Base-by-base conservation (phyloP, 1,140 invertebrate species). In the Muscidifurax raptorellus region DNA sequence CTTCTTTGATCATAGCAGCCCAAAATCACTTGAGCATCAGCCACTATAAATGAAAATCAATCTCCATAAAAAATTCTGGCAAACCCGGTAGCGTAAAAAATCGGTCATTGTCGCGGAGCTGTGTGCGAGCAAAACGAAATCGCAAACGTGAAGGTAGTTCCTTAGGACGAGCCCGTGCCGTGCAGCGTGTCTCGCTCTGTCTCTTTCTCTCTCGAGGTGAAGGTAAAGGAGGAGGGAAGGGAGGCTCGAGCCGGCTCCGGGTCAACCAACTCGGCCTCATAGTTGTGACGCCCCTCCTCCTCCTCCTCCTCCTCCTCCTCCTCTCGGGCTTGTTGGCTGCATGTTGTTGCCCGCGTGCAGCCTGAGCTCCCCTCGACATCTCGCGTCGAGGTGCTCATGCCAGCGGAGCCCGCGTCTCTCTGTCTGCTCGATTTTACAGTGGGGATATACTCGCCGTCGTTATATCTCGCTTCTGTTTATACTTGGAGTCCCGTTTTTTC, bases 261-360 rank as follows among this genome's bases (percentile, higher is more conserved):
- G 92, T 92, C 92, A 92, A 93, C 91, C 91, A 93, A 93, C 91
- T 93, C 91, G 90, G 89, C 90, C 87, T 90, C 91, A 90, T 85
- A 84, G 86, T 87, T 81, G 89, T 44, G 82, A 76, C 59, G 84
- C 85, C 80, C 83, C 84, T 86, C 85, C 82, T 74, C 82, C 80
- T 85, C 25, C 64, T 79, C 47, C 32, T 30, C 47, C 78, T 69
- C 47, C 44, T 74, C 40, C 40, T 47, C 82, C 80, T 86, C 25
- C 44, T 80, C 52, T n/a, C 7, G n/a, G 36, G 59, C 77, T 40
- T 36, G 72, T 36, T 36, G 71, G 71, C 71, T 75, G 72, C 52
- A 66, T 67, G 77, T 79, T 78, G 76, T 27, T 36, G 47, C 7
- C 32, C 44, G 30, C 66, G 66, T 15, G 66, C 66, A 10, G 66